Percentiles rank a stretch among this genome's conserved stretches.
These are phyloP conservation scores for Coregonus ussuriensis DNA, from an alignment of 2,797 vertebrate genomes.

Conservation along the genomic window DNA sequence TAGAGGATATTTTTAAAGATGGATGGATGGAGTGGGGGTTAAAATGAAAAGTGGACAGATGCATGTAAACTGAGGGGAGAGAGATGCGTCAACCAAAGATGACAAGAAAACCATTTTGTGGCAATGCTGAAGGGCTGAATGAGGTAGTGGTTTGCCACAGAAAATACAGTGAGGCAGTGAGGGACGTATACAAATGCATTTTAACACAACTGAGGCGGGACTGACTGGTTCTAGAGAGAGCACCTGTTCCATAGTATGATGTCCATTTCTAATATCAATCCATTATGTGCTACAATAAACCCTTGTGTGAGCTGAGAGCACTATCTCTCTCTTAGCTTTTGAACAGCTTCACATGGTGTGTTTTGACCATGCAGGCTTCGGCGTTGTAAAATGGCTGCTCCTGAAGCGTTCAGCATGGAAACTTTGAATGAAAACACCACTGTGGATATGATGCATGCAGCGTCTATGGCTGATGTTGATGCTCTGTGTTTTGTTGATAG, in stretches of 20 bases:
- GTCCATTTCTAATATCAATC: constrained; percentile 42
- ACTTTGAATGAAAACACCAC: constrained; percentile 72
- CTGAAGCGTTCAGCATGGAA: constrained; percentile 66
- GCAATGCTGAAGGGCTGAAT: constrained; percentile 57
- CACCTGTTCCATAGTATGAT: constrained; percentile 28
- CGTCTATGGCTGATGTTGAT: constrained; percentile 31
- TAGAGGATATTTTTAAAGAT: constrained; percentile 43
- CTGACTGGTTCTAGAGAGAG: constrained; percentile 34
- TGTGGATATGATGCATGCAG: constrained; percentile 44
- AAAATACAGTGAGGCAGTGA: constrained; percentile 43
- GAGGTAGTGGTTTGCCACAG: constrained; percentile 60
- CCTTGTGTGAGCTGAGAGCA: constrained; percentile 49
- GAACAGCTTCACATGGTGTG: constrained; percentile 59
- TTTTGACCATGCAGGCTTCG: constrained; percentile 61
- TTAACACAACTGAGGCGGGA: constrained; percentile 26
- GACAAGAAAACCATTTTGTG: constrained; percentile 71
- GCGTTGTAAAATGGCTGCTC: constrained; percentile 78
- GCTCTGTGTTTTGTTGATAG: constrained; percentile 34
- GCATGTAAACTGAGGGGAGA: constrained; percentile 50
- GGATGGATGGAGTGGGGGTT: constrained; percentile 28
- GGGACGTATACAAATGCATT: constrained; percentile 18
- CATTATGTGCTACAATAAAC: constrained; percentile 21
- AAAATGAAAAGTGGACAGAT: constrained; percentile 46
- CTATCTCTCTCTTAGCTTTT: constrained; percentile 48
- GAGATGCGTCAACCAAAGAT: constrained; percentile 66